Conservation (phyloP, 2,888 invertebrate genomes). For the Pandemis heparana region DNA sequence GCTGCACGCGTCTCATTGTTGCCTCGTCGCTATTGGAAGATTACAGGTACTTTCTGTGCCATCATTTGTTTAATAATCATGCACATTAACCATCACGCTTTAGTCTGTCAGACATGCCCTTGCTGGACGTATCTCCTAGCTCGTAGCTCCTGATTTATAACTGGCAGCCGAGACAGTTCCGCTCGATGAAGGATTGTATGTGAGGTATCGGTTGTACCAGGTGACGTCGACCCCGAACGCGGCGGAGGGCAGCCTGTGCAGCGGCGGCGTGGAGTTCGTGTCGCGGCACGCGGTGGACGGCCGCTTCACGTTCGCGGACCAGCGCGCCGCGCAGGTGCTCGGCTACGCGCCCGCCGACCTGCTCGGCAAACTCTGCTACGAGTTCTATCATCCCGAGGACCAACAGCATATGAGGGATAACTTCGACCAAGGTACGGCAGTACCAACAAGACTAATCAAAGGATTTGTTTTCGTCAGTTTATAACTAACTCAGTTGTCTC, state of each 20-base stretch:
- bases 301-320: constrained; percentile 99
- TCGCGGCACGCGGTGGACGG: constrained; percentile 98
- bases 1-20: constrained; percentile 94
- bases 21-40: constrained; percentile 98
- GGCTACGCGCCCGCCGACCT: constrained; percentile 98
- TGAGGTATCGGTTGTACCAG: constrained; percentile 50
- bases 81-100: too few species aligned
- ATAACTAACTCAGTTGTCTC: too few species aligned
- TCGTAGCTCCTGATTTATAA: too few species aligned
- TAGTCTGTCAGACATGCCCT: too few species aligned
- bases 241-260: constrained; percentile 92
- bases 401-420: constrained; percentile 98
- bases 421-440: constrained; percentile 94
- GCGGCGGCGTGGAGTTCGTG: constrained; percentile 97
- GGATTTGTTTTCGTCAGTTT: too few species aligned
- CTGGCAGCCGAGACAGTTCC: too few species aligned
- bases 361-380: constrained; percentile 97
- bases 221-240: constrained; percentile 98
- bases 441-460: too few species aligned
- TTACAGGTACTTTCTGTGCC: constrained; percentile 88
- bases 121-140: too few species aligned
- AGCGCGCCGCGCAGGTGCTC: constrained; percentile 95
- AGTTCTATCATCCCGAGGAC: constrained; percentile 99
- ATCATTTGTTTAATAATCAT: too few species aligned
- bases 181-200: too few species aligned